A percentile compares a stretch with the other conserved stretches of the same genome.
phyloP scores from a whole-genome alignment of 2,797 vertebrate species.

The Odontamblyopus lacepedii region DNA sequence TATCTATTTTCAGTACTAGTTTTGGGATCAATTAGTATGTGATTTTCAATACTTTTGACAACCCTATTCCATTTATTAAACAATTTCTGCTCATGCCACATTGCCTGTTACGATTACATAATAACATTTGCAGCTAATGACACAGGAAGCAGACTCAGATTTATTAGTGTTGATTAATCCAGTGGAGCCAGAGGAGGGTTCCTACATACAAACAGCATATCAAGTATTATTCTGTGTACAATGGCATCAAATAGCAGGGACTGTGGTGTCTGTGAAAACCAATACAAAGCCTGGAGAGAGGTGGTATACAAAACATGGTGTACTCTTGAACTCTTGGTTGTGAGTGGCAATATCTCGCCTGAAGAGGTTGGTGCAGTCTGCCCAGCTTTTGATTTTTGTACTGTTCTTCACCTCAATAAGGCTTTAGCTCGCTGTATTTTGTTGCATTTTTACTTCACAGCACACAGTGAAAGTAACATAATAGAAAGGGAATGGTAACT shows the following conservation, averaged over 20 bases:
- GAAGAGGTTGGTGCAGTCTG: constrained; percentile 12
- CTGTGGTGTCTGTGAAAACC: background rate
- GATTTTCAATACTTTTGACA: too few species aligned
- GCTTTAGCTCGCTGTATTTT: constrained; percentile 3
- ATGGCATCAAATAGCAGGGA: constrained; percentile 1
- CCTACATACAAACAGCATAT: background rate
- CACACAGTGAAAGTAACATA: background rate
- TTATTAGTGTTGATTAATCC: constrained; percentile 25
- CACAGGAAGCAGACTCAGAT: constrained; percentile 5
- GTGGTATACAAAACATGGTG: constrained; percentile 13
- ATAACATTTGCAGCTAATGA: constrained; percentile 26
- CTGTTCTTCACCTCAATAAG: background rate
- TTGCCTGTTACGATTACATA: constrained; percentile 22
- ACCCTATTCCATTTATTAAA: background rate
- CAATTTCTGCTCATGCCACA: background rate
- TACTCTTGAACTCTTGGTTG: constrained; percentile 9
- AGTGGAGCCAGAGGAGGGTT: constrained; percentile 14
- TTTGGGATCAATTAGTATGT: too few species aligned
- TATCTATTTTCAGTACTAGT: too few species aligned
- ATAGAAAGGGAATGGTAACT: background rate
- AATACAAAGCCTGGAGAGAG: constrained; percentile 1
- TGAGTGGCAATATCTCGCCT: constrained; percentile 14
- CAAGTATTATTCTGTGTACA: background rate
- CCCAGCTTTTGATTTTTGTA: background rate
- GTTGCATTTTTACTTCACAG: background rate